These are phyloP conservation scores for Styela clava DNA, from an alignment of 23 tunicate genomes.

Conservation along the genomic window DNA sequence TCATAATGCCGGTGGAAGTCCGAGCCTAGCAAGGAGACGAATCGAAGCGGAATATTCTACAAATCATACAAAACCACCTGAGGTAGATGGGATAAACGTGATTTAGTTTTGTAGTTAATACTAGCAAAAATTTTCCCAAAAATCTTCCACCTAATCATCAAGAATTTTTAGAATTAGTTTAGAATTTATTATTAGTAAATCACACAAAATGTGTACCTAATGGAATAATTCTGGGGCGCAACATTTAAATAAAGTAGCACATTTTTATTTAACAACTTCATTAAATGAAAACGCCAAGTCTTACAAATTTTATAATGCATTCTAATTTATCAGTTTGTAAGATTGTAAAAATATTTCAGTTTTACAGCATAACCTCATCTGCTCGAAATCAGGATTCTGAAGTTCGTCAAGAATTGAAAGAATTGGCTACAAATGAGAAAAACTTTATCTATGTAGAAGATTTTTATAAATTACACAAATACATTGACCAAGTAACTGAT, in stretches of 20 bases:
- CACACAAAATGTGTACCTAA: no score
- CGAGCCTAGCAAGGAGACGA: neutral
- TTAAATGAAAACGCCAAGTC: no score
- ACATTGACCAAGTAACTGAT: conserved; percentile 57
- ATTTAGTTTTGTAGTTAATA: no score
- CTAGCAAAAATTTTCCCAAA: no score
- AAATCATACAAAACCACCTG: neutral
- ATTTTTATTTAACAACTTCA: no score
- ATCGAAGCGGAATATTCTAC: neutral
- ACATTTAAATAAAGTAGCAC: no score
- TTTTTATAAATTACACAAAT: conserved; percentile 43
- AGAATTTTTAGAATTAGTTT: no score
- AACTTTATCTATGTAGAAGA: conserved; percentile 61
- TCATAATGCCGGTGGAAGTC: conserved; percentile 8
- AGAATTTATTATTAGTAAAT: no score
- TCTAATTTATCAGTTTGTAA: no score
- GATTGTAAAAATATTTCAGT: conserved; percentile 32
- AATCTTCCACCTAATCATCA: no score
- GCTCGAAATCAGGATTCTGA: conserved; percentile 17
- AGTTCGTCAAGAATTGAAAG: conserved; percentile 38
- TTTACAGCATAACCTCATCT: conserved; percentile 79
- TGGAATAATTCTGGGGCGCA: no score
- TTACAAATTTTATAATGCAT: no score
- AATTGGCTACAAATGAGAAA: conserved; percentile 33
- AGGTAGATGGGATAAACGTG: neutral